phyloP scores from a whole-genome alignment of 2,888 invertebrate genomes.

The Chorisops tibialis region DNA sequence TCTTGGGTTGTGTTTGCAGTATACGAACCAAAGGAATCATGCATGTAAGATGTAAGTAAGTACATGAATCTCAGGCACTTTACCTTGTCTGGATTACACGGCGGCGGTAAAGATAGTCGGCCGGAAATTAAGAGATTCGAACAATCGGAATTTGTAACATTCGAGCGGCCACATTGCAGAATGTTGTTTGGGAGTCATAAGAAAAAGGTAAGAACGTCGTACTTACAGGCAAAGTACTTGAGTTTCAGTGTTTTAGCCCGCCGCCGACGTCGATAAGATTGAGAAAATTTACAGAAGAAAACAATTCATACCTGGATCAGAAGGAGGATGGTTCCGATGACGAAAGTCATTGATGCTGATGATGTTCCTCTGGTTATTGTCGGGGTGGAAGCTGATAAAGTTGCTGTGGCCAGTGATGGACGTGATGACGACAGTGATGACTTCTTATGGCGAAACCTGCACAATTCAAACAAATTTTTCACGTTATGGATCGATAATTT shows the following conservation, averaged over 20 bases:
- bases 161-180: constrained; percentile 24
- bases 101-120: neutral
- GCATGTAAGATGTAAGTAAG: neutral
- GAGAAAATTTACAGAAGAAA: neutral
- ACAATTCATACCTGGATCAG: constrained; percentile 27
- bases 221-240: neutral
- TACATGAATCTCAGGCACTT: neutral
- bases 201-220: neutral
- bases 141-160: constrained; percentile 26
- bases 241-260: constrained; percentile 15
- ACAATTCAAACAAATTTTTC: neutral
- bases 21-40: neutral
- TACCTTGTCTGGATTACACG: neutral
- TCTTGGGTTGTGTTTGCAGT: neutral
- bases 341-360: constrained; percentile 26
- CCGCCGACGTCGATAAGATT: neutral
- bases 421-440: neutral
- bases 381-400: neutral
- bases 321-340: constrained; percentile 19
- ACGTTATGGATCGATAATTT: neutral
- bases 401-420: neutral
- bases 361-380: constrained; percentile 2
- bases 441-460: constrained; percentile 8
- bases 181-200: constrained; percentile 4
- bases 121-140: constrained; percentile 9